Conservation (phyloP, 2,113 vertebrate genomes). For the Odocoileus hemionus region DNA sequence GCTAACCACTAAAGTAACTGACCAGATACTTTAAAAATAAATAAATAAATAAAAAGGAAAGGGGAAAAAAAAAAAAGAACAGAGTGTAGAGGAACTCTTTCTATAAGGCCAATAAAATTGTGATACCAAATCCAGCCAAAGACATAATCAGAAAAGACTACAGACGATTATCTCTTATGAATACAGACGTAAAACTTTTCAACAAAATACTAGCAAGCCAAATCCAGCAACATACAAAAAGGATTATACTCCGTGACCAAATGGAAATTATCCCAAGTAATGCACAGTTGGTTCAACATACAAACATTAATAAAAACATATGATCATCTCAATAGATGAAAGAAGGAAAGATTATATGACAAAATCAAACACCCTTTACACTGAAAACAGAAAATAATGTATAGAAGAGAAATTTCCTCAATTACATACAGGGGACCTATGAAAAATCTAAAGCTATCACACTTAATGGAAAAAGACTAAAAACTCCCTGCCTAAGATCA, state of each 20-base stretch:
- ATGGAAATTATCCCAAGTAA: not conserved
- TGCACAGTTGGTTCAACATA: not conserved
- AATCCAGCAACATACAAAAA: not conserved
- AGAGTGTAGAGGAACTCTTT: not conserved
- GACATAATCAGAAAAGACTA: not conserved
- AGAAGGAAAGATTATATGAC: not conserved
- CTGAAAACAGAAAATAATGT: not conserved
- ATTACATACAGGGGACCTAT: not conserved
- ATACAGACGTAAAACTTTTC: not conserved
- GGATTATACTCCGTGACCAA: not conserved
- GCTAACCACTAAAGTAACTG: not conserved
- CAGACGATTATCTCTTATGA: not conserved
- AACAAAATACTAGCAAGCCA: not conserved
- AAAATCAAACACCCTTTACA: not conserved
- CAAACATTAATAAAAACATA: not conserved
- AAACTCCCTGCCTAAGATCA: not conserved
- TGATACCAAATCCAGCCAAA: not conserved
- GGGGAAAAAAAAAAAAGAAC: not conserved
- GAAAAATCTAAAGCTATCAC: not conserved
- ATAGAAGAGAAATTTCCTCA: not conserved
- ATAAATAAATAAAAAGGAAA: not conserved
- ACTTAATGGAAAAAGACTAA: not conserved
- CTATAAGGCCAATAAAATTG: not conserved
- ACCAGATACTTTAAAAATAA: not conserved
- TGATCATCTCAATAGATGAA: not conserved